Percentiles rank a stretch among this genome's conserved stretches.
phyloP scores from a whole-genome alignment of 2,888 invertebrate species.

The Drosophila helvetica region DNA sequence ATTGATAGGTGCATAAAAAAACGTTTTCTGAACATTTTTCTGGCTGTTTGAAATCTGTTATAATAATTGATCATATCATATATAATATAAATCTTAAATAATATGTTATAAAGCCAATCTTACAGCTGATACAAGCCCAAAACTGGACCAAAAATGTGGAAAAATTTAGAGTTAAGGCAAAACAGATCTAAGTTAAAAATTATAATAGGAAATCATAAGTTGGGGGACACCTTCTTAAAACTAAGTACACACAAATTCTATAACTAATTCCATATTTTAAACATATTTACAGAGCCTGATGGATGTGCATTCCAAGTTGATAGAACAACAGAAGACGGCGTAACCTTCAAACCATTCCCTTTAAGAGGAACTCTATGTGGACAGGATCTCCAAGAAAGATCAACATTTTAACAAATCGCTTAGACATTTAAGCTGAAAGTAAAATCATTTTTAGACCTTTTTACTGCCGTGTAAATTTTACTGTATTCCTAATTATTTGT shows the following conservation, averaged over 20 bases:
- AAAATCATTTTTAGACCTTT: neutral
- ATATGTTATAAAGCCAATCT: no score
- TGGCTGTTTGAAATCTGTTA: no score
- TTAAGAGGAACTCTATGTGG: neutral
- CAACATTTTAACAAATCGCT: neutral
- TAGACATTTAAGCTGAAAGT: neutral
- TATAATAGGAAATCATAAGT: neutral
- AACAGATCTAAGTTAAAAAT: neutral
- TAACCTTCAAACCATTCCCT: neutral
- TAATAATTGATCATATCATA: no score
- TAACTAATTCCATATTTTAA: neutral
- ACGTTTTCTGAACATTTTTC: no score
- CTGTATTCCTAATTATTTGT: neutral
- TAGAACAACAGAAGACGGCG: conserved; percentile 84
- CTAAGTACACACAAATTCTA: neutral
- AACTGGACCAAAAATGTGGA: no score
- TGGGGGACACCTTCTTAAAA: neutral
- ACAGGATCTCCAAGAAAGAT: neutral
- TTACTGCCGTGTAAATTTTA: neutral
- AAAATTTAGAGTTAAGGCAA: no score
- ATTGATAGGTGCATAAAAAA: no score
- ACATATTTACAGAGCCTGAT: conserved; percentile 88
- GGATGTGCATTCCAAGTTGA: conserved; percentile 92
- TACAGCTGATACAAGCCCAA: no score
- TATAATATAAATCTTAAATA: no score